Evolutionary conservation across 2,888 invertebrate genomes (phyloP).

Genomic region (Vesta saturnalis): DNA sequence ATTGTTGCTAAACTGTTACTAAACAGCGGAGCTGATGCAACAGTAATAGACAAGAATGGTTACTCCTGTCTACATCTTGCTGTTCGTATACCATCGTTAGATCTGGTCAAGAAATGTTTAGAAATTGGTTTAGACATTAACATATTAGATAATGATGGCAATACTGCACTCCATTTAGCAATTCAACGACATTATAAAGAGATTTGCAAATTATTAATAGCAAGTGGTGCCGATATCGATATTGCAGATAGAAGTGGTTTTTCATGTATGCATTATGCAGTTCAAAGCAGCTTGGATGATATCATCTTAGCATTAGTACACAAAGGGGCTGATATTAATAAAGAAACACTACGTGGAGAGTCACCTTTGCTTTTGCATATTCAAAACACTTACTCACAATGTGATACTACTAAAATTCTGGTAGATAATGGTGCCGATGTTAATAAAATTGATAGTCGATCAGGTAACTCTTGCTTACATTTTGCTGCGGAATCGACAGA

Average conservation of each 20-base stretch:
- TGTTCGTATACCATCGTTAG: background rate
- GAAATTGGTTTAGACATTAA: background rate
- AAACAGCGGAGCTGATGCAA: background rate
- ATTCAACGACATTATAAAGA: background rate
- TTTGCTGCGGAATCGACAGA: background rate
- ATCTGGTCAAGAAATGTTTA: background rate
- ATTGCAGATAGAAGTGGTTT: background rate
- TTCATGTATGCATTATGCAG: background rate
- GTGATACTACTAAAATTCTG: background rate
- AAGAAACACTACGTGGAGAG: background rate
- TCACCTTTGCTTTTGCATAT: background rate
- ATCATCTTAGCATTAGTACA: background rate
- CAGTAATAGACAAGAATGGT: background rate
- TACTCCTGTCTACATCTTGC: background rate
- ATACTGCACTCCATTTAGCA: conserved; percentile 9
- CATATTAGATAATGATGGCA: background rate
- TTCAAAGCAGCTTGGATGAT: background rate
- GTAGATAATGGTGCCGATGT: conserved; percentile 3
- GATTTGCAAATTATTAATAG: background rate
- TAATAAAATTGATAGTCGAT: background rate
- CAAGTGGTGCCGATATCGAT: background rate
- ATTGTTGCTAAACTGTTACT: background rate
- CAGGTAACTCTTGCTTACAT: background rate
- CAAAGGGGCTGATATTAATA: background rate
- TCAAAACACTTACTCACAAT: background rate